Evolutionary conservation across 2,888 invertebrate genomes (phyloP), one percentile per base, ranked within the genome.

Genomic region (Adineta ricciae): DNA sequence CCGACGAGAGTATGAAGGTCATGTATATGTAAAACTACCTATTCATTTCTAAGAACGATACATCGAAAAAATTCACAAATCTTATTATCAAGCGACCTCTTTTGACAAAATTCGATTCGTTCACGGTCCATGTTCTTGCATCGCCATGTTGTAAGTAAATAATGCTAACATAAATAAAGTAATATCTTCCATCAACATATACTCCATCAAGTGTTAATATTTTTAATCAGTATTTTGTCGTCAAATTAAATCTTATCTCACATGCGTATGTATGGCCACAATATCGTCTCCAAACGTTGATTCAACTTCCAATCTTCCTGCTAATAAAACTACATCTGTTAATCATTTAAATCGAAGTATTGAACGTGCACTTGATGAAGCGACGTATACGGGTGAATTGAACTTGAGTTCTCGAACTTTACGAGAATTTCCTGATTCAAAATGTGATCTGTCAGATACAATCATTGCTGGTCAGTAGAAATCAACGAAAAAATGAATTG

Each of bases 391-490:
- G 92, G 96, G 96, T 90, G 95, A 96, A 92, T 93, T 97, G 88
- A 94, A 94, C 91, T 92, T 96, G 88, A 94, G 94, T 92, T 95
- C 95, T 89, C 93, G 96, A 88, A 96, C 96, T 91, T 93, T 96
- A 88, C 94, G 95, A 91, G 96, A 96, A 90, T 96, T 96, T 89
- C 96, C 96, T 36, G n/a, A 41, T 41, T 24, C 38, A 11, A 91
- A 95, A 92, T 96, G 94, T 92, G 94, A 95, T 92, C 93, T 96
- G 89, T 93, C 93, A 90, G 96, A 97, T 92, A 95, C 96, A 88
- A 95, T 96, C 88, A 93, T 94, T 90, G 95, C 96, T 93, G 96
- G 96, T 96, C 41, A 41, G 41, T 78, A n/a, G n/a, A 11, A 7
- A 64, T 24, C 5, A 78, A n/a, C 9, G 14, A 32, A 9, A 38